Evolutionary conservation across 2,888 invertebrate genomes (phyloP).

Genomic region (Tineola bisselliella): DNA sequence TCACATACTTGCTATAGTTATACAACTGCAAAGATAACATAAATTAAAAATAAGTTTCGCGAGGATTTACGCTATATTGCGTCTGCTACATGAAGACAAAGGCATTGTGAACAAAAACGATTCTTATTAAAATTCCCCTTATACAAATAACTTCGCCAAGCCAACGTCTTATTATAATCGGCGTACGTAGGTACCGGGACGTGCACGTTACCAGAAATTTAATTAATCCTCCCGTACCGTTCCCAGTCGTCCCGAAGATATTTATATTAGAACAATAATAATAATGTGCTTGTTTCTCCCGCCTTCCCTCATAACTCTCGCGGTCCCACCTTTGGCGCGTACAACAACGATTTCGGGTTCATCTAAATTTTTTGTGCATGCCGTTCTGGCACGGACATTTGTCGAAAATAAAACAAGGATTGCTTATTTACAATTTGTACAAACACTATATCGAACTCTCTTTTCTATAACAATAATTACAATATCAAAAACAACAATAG

Average conservation of each 20-base stretch:
- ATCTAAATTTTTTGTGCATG: conserved; percentile 5
- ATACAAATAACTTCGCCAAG: conserved; percentile 22
- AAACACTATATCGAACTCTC: neutral
- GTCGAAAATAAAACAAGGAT: neutral
- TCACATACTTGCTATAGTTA: neutral
- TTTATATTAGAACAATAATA: conserved; percentile 22
- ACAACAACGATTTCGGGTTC: neutral
- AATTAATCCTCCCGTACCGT: conserved; percentile 20
- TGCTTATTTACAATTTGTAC: neutral
- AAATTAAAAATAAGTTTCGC: conserved; percentile 1
- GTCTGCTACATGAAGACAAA: neutral
- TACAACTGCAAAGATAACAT: neutral
- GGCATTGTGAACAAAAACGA: conserved; percentile 17
- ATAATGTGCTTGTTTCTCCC: conserved; percentile 16
- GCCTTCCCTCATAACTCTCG: conserved; percentile 12
- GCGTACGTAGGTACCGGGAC: conserved; percentile 15
- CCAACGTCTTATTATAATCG: conserved; percentile 18
- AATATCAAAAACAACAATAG: conserved; percentile 1
- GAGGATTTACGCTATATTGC: neutral
- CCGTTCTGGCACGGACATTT: neutral
- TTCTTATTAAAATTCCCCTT: conserved; percentile 27
- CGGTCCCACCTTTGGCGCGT: conserved; percentile 11
- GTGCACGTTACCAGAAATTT: conserved; percentile 20
- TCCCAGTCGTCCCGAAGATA: conserved; percentile 19
- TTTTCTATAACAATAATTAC: neutral